A percentile compares a stretch with the other conserved stretches of the same genome.
Evolutionary conservation across 2,113 vertebrate genomes (phyloP).

Genomic region (Plotosus lineatus): DNA sequence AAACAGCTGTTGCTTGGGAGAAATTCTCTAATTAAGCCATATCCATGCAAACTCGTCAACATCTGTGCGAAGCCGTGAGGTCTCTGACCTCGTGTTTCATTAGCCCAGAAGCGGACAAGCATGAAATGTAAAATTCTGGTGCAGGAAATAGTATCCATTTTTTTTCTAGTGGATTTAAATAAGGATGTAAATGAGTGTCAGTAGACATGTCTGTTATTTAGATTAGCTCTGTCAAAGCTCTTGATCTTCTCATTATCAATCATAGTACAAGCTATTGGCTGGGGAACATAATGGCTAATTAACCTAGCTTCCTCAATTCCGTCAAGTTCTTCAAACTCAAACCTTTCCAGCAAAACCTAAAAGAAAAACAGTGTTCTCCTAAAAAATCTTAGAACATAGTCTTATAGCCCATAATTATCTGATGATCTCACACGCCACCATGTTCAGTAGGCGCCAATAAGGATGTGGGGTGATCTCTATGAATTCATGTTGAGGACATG

Average conservation of each 20-base stretch:
- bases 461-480: too few species aligned
- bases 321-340: not conserved
- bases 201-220: not conserved
- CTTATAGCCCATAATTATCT: not conserved
- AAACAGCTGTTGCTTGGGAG: constrained; percentile 29
- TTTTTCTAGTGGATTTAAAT: not conserved
- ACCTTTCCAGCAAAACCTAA: too few species aligned
- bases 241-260: not conserved
- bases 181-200: not conserved
- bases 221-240: not conserved
- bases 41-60: constrained; percentile 15
- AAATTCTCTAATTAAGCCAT: constrained; percentile 28
- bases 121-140: not conserved
- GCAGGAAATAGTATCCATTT: not conserved
- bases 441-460: too few species aligned
- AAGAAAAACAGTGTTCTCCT: too few species aligned
- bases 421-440: too few species aligned
- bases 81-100: constrained; percentile 20
- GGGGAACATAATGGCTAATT: not conserved
- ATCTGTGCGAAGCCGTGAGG: constrained; percentile 19
- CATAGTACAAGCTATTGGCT: not conserved
- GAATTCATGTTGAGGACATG: too few species aligned
- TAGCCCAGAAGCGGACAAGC: not conserved
- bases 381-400: too few species aligned
- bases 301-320: not conserved